Evolutionary conservation across 1,140 invertebrate genomes (phyloP).

Genomic region (Solenopsis fugax): DNA sequence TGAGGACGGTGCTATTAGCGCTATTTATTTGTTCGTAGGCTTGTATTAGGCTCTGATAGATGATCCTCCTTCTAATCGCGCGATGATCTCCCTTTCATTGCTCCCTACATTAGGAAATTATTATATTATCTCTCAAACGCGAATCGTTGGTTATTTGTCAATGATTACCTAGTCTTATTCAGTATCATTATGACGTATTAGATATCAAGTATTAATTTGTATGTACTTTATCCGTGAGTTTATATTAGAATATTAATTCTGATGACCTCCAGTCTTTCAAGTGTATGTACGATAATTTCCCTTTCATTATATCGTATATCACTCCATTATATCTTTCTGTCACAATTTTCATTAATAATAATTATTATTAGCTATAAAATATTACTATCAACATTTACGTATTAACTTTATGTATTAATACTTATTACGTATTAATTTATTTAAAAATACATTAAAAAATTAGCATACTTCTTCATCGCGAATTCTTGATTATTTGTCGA

Average conservation of each 20-base stretch:
- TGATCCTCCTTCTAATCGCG: conserved; percentile 7
- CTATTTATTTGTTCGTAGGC: conserved; percentile 28
- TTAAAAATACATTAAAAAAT: too few relatives aligned
- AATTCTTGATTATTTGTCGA: too few relatives aligned
- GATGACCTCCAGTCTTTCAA: not conserved
- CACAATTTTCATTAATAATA: not conserved
- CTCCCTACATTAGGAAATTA: not conserved
- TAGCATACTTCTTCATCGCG: too few relatives aligned
- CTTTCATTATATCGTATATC: not conserved
- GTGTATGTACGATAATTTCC: not conserved
- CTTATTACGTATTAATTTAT: too few relatives aligned
- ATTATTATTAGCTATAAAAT: not conserved
- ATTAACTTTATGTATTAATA: not conserved
- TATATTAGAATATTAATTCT: not conserved
- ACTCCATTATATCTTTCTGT: not conserved
- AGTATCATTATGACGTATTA: not conserved
- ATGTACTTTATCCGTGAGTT: not conserved
- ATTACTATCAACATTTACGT: not conserved
- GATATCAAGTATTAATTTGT: not conserved
- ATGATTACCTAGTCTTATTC: not conserved
- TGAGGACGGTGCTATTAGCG: conserved; percentile 28
- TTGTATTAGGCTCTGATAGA: conserved; percentile 18
- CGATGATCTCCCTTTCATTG: conserved; percentile 1
- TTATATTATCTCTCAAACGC: not conserved
- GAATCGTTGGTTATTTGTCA: not conserved